Evolutionary conservation across 2,888 invertebrate species (phyloP).

Genomic region (Suillia variegata): DNA sequence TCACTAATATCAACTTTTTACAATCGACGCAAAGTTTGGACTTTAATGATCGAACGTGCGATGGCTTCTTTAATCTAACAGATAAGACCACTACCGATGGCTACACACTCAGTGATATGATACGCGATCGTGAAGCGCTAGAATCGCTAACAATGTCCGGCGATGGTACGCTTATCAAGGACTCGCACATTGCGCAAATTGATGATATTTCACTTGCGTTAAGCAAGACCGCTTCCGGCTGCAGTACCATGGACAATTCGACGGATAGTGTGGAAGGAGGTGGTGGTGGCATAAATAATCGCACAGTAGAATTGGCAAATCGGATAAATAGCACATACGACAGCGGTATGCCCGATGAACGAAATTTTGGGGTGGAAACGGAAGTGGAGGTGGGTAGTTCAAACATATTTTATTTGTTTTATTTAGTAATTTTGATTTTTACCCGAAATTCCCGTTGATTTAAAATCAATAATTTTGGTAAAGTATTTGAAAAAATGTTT

Average conservation of each 20-base stretch:
- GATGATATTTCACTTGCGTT: conserved; percentile 56
- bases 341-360: conserved; percentile 6
- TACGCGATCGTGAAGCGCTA: conserved; percentile 54
- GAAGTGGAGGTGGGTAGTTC: conserved; percentile 6
- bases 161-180: conserved; percentile 57
- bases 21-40: conserved; percentile 50
- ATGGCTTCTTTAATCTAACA: conserved; percentile 32
- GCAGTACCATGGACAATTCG: conserved; percentile 59
- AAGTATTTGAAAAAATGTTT: too few relatives aligned
- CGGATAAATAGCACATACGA: neutral
- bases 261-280: conserved; percentile 50
- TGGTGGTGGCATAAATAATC: too few relatives aligned
- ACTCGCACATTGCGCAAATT: conserved; percentile 57
- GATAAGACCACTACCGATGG: conserved; percentile 39
- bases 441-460: too few relatives aligned
- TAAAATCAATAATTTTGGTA: too few relatives aligned
- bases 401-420: too few relatives aligned
- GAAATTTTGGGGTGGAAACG: neutral
- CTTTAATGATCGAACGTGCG: conserved; percentile 28
- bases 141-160: conserved; percentile 57
- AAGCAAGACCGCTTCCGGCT: conserved; percentile 56
- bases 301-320: conserved; percentile 24
- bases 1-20: conserved; percentile 55
- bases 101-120: conserved; percentile 56
- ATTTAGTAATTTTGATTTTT: too few relatives aligned